A percentile compares a stretch with the other conserved stretches of the same genome.
Conservation (phyloP, 1,140 invertebrate species). For the Caerostris darwini region DNA sequence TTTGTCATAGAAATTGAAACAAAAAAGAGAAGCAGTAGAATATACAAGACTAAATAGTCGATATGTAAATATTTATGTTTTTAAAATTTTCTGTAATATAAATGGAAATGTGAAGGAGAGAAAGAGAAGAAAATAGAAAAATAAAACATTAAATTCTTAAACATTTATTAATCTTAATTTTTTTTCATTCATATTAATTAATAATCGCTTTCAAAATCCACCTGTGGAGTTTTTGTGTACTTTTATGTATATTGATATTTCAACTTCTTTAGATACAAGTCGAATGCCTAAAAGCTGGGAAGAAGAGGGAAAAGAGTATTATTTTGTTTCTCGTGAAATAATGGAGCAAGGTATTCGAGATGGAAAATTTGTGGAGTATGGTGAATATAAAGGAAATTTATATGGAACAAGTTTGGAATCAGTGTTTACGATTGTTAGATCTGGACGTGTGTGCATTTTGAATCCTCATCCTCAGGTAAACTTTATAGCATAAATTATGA, state of each 20-base stretch:
- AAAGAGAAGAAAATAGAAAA: too few species aligned
- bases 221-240: too few species aligned
- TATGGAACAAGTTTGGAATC: slow-evolving; percentile 97
- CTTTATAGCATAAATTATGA: background rate
- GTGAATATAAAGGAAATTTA: slow-evolving; percentile 97
- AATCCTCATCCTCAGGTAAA: slow-evolving; percentile 92
- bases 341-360: slow-evolving; percentile 94
- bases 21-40: too few species aligned
- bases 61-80: too few species aligned
- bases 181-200: too few species aligned
- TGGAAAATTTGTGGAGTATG: slow-evolving; percentile 97
- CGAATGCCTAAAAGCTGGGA: slow-evolving; percentile 91
- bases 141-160: too few species aligned
- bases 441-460: slow-evolving; percentile 93
- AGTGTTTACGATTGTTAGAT: slow-evolving; percentile 92
- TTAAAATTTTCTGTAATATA: too few species aligned
- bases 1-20: too few species aligned
- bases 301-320: slow-evolving; percentile 95
- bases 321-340: slow-evolving; percentile 92
- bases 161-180: too few species aligned
- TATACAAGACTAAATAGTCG: too few species aligned
- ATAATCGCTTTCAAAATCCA: too few species aligned
- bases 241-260: background rate
- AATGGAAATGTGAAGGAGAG: too few species aligned
- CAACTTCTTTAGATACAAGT: slow-evolving; percentile 91